Evolutionary conservation across 2,888 invertebrate species (phyloP).

Genomic region (Coelogynopora nodosa): DNA sequence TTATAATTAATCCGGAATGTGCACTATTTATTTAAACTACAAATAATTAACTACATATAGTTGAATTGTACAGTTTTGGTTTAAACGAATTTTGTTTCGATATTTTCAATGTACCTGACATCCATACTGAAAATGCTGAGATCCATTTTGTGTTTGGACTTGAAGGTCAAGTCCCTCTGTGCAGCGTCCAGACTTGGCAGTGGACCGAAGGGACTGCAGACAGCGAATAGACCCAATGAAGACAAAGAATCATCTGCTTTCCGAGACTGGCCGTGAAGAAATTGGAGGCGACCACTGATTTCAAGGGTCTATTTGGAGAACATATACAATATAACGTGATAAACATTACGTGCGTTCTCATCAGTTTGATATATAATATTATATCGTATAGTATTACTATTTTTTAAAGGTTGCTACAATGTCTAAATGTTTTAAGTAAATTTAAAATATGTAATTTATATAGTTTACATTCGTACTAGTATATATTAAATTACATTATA

Average conservation of each 20-base stretch:
- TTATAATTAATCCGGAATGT: too few species aligned
- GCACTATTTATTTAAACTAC: too few species aligned
- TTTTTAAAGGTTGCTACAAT: too few species aligned
- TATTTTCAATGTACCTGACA: slow-evolving; percentile 69
- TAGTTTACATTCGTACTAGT: too few species aligned
- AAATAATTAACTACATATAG: too few species aligned
- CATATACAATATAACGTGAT: too few species aligned
- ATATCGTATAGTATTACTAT: too few species aligned
- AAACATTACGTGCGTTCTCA: too few species aligned
- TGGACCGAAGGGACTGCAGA: slow-evolving; percentile 97
- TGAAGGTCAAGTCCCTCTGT: slow-evolving; percentile 97
- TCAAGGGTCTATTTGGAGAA: slow-evolving; percentile 93
- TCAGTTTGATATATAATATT: too few species aligned
- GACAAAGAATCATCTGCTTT: slow-evolving; percentile 70
- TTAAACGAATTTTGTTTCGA: not conserved
- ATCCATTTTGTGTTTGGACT: slow-evolving; percentile 97
- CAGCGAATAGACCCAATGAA: slow-evolving; percentile 87
- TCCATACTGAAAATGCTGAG: slow-evolving; percentile 93
- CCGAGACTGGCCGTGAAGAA: slow-evolving; percentile 78
- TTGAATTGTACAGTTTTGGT: not conserved
- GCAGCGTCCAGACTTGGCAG: slow-evolving; percentile 92
- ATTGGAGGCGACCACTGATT: slow-evolving; percentile 90
- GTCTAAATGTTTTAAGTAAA: too few species aligned
- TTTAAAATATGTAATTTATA: too few species aligned
- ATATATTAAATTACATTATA: too few species aligned